These are phyloP conservation scores for Magallana nippona DNA, from an alignment of 2,888 invertebrate species.

Conservation along the genomic window DNA sequence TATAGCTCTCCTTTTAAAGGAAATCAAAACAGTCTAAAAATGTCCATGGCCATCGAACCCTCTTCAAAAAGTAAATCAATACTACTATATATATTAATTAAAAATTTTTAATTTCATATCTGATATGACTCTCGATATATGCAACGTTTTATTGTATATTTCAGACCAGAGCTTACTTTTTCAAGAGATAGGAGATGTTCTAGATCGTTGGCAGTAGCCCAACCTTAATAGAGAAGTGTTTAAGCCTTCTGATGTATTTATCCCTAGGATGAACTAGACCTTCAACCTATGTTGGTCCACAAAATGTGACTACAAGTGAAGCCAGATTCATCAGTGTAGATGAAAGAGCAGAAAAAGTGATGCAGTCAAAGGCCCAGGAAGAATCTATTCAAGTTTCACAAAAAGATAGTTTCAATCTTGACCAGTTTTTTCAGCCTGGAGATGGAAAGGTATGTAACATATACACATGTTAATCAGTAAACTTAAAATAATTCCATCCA, in stretches of 20 bases:
- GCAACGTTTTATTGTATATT: no score
- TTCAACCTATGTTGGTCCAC: neutral
- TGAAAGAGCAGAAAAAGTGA: neutral
- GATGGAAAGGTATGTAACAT: slow-evolving; percentile 10
- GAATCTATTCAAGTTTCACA: neutral
- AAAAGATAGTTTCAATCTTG: neutral
- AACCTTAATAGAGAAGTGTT: neutral
- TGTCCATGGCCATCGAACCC: no score
- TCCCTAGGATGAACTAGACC: slow-evolving; percentile 5
- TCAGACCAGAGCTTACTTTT: neutral
- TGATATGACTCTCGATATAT: no score
- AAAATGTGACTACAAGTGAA: neutral
- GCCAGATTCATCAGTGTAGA: neutral
- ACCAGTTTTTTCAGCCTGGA: slow-evolving; percentile 9
- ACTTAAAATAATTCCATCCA: neutral
- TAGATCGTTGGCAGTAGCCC: slow-evolving; percentile 1
- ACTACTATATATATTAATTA: no score
- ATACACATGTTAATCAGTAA: neutral
- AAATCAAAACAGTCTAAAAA: no score
- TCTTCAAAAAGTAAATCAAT: no score
- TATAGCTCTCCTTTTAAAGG: no score
- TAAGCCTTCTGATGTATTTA: neutral
- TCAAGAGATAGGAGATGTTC: neutral
- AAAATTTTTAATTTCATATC: no score
- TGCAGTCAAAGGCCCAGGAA: neutral